Base-by-base conservation (phyloP, 1,140 invertebrate genomes). In the Drosophila fuyamai region DNA sequence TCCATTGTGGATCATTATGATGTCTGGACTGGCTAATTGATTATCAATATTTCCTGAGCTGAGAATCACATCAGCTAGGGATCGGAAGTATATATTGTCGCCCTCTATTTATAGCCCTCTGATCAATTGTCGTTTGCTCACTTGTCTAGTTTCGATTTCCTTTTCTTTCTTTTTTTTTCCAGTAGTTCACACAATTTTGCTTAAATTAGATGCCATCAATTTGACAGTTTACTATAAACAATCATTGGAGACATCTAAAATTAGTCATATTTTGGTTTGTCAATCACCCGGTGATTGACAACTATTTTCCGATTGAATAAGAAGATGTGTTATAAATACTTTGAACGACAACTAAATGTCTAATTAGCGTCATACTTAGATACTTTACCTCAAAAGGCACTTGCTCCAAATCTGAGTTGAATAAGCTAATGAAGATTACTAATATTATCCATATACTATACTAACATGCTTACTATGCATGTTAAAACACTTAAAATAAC, bases 1-100 rank as follows among this genome's bases (percentile, higher is more conserved):
- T 10, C 43, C 43, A 66, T 62, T 53, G 23, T 53, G 14, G 38
- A 66, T 44, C 60, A 55, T 16, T 50, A 53, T 62, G 36, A 27
- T 46, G 62, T 68, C 62, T 70, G 62, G 50, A 4, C 1, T 16
- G 9, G 68, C 68, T 72, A 72, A 72, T 72, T 72, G 68, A 38
- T 12, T 23, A 23, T 23, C 23, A 23, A 23, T 23, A 23, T 23
- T 35, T 35, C 43, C 53, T 23, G 48, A 71, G 50, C 65, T 7
- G 16, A 13, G 63, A 46, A 71, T 71, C 66, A 70, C 62, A 66
- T 66, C 57, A 46, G 18, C 18, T 16, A 16, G 23, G 23, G 7
- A 36, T 68, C 66, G 62, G 62, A 70, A 70, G 65, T 71, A 47
- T 32, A 32, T 53, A 53, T 53, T 66, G 23, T 38, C 16, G 62